A percentile compares a stretch with the other conserved stretches of the same genome.
Conservation (phyloP, 2,113 vertebrate species). For the Engraulis encrasicolus region DNA sequence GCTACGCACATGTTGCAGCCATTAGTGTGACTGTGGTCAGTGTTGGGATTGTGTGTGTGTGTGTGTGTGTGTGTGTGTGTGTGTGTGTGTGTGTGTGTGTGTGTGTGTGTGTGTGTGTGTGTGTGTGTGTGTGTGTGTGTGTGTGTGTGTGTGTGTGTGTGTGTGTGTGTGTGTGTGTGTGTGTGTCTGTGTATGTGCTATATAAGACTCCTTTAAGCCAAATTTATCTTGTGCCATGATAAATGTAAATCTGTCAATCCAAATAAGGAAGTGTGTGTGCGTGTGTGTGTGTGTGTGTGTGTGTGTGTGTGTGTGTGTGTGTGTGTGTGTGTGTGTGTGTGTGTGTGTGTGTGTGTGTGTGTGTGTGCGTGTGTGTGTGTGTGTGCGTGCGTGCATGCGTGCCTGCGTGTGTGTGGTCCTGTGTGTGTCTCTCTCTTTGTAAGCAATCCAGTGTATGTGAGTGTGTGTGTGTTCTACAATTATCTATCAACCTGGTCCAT, state of each 20-base stretch:
- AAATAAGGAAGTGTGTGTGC: not conserved
- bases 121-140: not conserved
- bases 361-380: not conserved
- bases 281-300: not conserved
- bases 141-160: not conserved
- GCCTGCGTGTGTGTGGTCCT: no score
- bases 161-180: conserved; percentile 3
- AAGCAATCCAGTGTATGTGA: no score
- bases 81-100: conserved; percentile 7
- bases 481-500: no score
- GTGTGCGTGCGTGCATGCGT: no score
- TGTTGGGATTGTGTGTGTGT: no score
- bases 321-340: not conserved
- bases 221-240: no score
- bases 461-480: no score
- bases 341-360: not conserved
- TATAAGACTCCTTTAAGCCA: no score
- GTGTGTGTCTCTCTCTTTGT: no score
- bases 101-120: conserved; percentile 1
- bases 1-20: no score
- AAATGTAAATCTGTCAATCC: no score
- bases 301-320: not conserved
- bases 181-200: not conserved
- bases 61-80: not conserved
- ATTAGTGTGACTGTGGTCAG: no score